Conservation (phyloP, 2,113 vertebrate species). For the Otolemur garnettii region DNA sequence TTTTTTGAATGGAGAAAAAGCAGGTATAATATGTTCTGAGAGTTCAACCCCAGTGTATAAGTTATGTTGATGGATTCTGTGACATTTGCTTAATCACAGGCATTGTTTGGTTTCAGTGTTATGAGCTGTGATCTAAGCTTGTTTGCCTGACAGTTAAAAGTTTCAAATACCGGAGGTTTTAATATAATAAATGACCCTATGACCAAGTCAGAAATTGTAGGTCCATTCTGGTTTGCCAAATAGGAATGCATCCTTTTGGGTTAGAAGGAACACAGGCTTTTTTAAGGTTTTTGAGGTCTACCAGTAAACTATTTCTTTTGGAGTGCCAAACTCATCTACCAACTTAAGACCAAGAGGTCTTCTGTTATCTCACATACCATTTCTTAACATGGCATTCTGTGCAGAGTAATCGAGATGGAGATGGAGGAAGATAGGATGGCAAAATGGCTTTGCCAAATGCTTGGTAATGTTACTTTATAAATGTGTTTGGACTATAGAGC, state of each 20-base stretch:
- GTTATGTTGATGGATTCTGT: constrained; percentile 41
- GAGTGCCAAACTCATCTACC: neutral
- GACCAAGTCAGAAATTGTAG: neutral
- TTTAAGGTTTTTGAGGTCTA: neutral
- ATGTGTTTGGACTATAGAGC: neutral
- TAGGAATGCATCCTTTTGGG: neutral
- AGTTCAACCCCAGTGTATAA: neutral
- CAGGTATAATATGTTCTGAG: constrained; percentile 26
- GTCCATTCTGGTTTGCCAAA: neutral
- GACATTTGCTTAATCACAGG: constrained; percentile 38
- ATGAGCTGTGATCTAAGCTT: constrained; percentile 25
- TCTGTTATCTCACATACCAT: neutral
- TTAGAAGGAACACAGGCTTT: neutral
- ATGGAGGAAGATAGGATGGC: neutral
- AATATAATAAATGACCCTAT: neutral
- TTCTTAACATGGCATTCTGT: constrained; percentile 5
- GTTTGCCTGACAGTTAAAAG: neutral
- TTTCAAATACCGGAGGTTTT: constrained; percentile 52
- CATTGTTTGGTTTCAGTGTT: neutral
- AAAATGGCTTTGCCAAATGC: constrained; percentile 23
- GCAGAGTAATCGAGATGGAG: neutral
- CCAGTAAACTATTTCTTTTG: neutral
- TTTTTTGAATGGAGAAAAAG: constrained; percentile 6
- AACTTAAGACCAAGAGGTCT: neutral
- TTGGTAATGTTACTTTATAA: constrained; percentile 29